A percentile compares a stretch with the other conserved stretches of the same genome.
Conservation (phyloP, 1,140 invertebrate genomes). For the Pollicipes pollicipes region DNA sequence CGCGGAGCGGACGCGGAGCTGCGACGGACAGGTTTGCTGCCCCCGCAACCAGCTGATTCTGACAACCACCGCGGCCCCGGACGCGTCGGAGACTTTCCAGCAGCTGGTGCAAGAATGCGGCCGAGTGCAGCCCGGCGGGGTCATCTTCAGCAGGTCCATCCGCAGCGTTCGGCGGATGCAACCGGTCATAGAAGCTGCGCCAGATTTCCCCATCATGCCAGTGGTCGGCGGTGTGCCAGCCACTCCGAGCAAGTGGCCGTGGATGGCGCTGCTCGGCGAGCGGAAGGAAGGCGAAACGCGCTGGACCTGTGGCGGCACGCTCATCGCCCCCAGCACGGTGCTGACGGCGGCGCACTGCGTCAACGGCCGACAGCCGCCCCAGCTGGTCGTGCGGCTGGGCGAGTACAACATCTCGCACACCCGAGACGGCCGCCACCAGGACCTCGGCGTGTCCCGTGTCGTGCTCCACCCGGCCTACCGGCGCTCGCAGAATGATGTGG, state of each 20-base stretch:
- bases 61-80: too few relatives aligned
- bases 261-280: background rate
- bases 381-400: slow-evolving; percentile 59
- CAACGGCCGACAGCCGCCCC: slow-evolving; percentile 32
- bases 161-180: too few relatives aligned
- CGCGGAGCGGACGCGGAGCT: too few relatives aligned
- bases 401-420: slow-evolving; percentile 46
- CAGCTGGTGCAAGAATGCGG: too few relatives aligned
- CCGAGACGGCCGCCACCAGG: slow-evolving; percentile 34
- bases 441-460: slow-evolving; percentile 46
- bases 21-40: too few relatives aligned
- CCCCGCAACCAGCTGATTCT: too few relatives aligned
- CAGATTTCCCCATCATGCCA: too few relatives aligned
- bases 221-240: background rate
- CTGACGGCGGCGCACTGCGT: slow-evolving; percentile 80
- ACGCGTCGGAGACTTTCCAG: too few relatives aligned
- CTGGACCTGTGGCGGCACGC: slow-evolving; percentile 67
- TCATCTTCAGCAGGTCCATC: too few relatives aligned
- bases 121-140: too few relatives aligned
- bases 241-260: background rate
- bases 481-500: slow-evolving; percentile 82
- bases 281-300: background rate
- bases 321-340: slow-evolving; percentile 68
- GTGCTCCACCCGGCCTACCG: slow-evolving; percentile 70
- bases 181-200: too few relatives aligned